phyloP scores from a whole-genome alignment of 2,888 invertebrate species.

The Himalopsyche japonica region DNA sequence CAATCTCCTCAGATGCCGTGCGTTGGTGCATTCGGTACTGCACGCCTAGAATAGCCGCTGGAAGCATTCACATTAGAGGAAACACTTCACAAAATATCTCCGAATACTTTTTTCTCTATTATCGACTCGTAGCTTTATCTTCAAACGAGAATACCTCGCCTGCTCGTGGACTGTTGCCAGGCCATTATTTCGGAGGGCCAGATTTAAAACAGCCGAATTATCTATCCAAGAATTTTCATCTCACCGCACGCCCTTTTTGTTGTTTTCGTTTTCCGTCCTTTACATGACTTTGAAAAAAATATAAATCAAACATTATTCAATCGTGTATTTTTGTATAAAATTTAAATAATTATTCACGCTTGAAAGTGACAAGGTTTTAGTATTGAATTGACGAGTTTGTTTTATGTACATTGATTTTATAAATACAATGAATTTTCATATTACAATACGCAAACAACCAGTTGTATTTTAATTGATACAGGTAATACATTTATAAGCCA shows the following conservation, averaged over 20 bases:
- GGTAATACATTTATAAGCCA: no score
- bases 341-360: neutral
- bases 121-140: conserved; percentile 24
- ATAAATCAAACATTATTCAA: neutral
- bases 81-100: conserved; percentile 4
- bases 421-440: neutral
- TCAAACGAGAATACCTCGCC: conserved; percentile 17
- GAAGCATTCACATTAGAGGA: neutral
- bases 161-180: conserved; percentile 14
- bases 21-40: neutral
- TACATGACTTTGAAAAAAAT: neutral
- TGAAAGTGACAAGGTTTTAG: neutral
- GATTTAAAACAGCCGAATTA: neutral
- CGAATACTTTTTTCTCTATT: conserved; percentile 21
- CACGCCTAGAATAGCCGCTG: conserved; percentile 13
- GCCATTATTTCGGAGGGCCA: neutral
- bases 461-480: no score
- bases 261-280: neutral
- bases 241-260: neutral
- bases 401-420: neutral
- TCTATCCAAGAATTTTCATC: neutral
- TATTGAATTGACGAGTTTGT: neutral
- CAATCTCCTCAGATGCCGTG: neutral
- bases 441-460: no score
- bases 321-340: neutral